phyloP scores from a whole-genome alignment of 2,888 invertebrate genomes.

The Diplolepis rosae region DNA sequence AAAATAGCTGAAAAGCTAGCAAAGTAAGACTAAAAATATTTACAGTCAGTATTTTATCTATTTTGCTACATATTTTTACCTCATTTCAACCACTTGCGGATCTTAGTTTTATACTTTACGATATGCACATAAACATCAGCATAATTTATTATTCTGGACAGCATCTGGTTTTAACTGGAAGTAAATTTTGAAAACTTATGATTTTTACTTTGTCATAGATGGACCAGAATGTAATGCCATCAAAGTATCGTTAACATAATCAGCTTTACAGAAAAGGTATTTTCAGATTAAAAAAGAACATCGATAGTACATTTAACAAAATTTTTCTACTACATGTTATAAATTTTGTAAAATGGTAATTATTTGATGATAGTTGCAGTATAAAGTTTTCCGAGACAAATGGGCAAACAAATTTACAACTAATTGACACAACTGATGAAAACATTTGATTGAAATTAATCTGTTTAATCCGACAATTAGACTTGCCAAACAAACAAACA shows the following conservation, averaged over 20 bases:
- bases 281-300: not conserved
- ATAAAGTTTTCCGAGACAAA: not conserved
- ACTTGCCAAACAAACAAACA: constrained; percentile 39
- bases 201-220: constrained; percentile 34
- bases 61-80: too few species aligned
- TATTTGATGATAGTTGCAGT: not conserved
- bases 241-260: constrained; percentile 41
- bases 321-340: not conserved
- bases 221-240: constrained; percentile 50
- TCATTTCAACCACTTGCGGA: not conserved
- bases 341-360: not conserved
- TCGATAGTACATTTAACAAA: not conserved
- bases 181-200: constrained; percentile 9
- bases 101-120: not conserved
- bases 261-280: not conserved
- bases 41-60: too few species aligned
- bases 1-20: too few species aligned
- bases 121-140: not conserved
- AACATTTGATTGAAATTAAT: constrained; percentile 50
- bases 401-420: not conserved
- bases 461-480: constrained; percentile 49
- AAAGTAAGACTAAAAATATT: too few species aligned
- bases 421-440: constrained; percentile 14
- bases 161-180: not conserved
- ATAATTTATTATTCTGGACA: constrained; percentile 2